phyloP scores from a whole-genome alignment of 2,888 invertebrate species.

The Lasius platythorax region DNA sequence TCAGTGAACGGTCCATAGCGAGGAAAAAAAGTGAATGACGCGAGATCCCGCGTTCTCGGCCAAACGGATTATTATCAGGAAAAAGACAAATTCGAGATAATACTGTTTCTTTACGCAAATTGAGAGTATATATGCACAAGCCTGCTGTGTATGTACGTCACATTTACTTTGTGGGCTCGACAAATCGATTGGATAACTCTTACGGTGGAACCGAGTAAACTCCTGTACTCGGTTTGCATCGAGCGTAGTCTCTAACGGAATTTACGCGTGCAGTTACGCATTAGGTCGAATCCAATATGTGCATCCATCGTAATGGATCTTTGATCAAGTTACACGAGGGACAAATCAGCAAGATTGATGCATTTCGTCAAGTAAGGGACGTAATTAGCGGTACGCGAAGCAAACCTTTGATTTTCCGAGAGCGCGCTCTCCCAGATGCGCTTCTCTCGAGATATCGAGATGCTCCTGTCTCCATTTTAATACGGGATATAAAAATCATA shows the following conservation, averaged over 20 bases:
- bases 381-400: constrained; percentile 54
- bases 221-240: constrained; percentile 1
- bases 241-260: constrained; percentile 26
- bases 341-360: constrained; percentile 53
- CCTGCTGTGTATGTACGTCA: not conserved
- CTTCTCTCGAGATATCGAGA: not conserved
- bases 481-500: not conserved
- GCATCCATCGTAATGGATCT: constrained; percentile 56
- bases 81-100: constrained; percentile 15
- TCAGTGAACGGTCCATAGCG: not conserved
- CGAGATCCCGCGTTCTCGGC: not conserved
- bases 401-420: constrained; percentile 48
- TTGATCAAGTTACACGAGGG: constrained; percentile 63
- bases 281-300: constrained; percentile 52
- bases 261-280: constrained; percentile 50
- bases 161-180: constrained; percentile 3
- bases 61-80: constrained; percentile 11
- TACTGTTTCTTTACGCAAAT: constrained; percentile 16
- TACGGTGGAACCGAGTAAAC: not conserved
- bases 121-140: not conserved
- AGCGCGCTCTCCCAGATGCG: not conserved
- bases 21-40: not conserved
- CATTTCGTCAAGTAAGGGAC: constrained; percentile 37
- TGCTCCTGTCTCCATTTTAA: not conserved
- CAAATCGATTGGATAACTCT: not conserved